Evolutionary conservation across 2,888 invertebrate genomes (phyloP).

Genomic region (Blastobasis adustella): DNA sequence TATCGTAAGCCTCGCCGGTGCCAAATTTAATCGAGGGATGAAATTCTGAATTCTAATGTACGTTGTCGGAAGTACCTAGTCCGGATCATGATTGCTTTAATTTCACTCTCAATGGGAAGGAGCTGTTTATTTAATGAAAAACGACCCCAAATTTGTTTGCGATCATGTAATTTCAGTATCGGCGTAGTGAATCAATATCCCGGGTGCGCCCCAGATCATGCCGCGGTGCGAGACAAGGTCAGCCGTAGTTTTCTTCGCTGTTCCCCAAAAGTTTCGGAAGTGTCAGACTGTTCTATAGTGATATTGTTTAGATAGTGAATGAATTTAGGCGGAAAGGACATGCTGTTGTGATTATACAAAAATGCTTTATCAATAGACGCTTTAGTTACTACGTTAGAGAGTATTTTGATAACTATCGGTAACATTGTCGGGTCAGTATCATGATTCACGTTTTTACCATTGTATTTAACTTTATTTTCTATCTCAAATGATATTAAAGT

Average conservation of each 20-base stretch:
- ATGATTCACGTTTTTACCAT: neutral
- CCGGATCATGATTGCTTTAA: too few relatives aligned
- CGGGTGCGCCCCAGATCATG: conserved; percentile 44
- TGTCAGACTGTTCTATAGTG: conserved; percentile 68
- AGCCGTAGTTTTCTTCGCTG: conserved; percentile 69
- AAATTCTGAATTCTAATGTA: too few relatives aligned
- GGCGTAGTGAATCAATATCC: conserved; percentile 25
- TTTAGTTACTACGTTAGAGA: conserved; percentile 63
- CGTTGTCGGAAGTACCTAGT: too few relatives aligned
- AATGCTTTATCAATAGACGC: conserved; percentile 70
- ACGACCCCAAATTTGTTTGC: too few relatives aligned
- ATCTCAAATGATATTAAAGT: too few relatives aligned
- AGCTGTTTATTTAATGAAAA: too few relatives aligned
- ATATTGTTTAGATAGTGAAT: conserved; percentile 67
- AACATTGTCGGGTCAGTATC: neutral
- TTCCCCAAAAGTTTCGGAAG: conserved; percentile 69
- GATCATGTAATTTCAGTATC: too few relatives aligned
- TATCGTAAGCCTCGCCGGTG: too few relatives aligned
- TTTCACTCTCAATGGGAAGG: too few relatives aligned
- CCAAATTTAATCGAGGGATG: too few relatives aligned
- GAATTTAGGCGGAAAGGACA: conserved; percentile 54
- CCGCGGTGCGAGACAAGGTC: conserved; percentile 59
- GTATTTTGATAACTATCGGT: conserved; percentile 50
- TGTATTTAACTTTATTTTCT: too few relatives aligned
- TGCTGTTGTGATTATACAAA: conserved; percentile 69